These are phyloP conservation scores for Fopius arisanus DNA, from an alignment of 1,140 invertebrate species.

Conservation along the genomic window DNA sequence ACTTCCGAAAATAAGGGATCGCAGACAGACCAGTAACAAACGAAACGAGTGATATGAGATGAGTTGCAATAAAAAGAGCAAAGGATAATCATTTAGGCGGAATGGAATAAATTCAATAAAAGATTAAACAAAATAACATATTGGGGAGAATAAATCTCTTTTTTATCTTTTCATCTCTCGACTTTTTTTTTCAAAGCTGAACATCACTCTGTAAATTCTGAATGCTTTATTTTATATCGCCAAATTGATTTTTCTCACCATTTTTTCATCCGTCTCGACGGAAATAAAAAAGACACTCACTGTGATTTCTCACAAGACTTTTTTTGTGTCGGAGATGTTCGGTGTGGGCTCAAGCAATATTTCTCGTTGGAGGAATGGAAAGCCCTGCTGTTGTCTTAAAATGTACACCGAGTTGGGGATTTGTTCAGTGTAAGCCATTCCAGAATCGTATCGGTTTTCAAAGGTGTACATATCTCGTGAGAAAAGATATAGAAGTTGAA, in stretches of 20 bases:
- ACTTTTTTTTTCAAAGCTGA: neutral
- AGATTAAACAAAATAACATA: neutral
- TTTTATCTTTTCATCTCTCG: neutral
- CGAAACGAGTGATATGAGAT: neutral
- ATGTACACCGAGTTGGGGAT: conserved; percentile 25
- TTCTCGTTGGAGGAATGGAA: neutral
- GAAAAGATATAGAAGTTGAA: neutral
- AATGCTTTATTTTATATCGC: neutral
- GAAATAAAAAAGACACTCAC: neutral
- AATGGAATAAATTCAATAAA: neutral
- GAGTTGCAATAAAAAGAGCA: neutral
- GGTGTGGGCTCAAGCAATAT: neutral
- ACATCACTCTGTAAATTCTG: neutral
- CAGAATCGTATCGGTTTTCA: conserved; percentile 35
- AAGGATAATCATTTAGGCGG: conserved; percentile 1
- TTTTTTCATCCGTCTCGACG: neutral
- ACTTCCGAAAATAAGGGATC: neutral
- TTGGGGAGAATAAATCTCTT: neutral
- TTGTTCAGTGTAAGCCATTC: conserved; percentile 6
- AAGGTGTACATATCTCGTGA: conserved; percentile 15
- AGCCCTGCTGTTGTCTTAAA: neutral
- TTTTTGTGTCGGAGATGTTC: conserved; percentile 7
- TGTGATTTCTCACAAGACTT: neutral
- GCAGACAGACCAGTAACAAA: neutral
- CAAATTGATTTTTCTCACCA: neutral